These are phyloP conservation scores for Megathymus violae DNA, from an alignment of 1,140 invertebrate species.

Conservation along the genomic window DNA sequence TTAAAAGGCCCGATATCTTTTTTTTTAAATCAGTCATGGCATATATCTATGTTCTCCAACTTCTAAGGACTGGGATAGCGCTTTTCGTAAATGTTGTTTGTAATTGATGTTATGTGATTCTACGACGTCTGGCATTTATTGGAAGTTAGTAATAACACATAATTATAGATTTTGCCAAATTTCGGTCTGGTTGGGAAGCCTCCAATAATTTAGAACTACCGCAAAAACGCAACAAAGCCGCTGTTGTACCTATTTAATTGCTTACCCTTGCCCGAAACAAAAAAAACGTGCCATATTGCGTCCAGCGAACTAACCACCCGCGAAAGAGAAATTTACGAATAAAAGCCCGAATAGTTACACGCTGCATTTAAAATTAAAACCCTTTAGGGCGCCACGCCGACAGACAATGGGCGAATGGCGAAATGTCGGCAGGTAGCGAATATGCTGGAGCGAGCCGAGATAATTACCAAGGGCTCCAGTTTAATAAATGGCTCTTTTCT, in stretches of 20 bases:
- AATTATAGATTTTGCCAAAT: slow-evolving; percentile 29
- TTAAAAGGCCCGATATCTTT: too few species aligned
- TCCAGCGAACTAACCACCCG: slow-evolving; percentile 78
- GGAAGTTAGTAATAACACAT: too few species aligned
- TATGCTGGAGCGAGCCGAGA: slow-evolving; percentile 70
- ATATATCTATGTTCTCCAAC: too few species aligned
- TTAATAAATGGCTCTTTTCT: slow-evolving; percentile 82
- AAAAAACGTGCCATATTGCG: slow-evolving; percentile 80
- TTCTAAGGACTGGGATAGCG: too few species aligned
- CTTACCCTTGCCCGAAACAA: slow-evolving; percentile 68
- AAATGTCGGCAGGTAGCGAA: slow-evolving; percentile 83
- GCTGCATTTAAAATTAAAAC: slow-evolving; percentile 82
- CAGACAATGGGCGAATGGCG: slow-evolving; percentile 81
- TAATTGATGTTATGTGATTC: too few species aligned
- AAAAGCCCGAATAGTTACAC: slow-evolving; percentile 80
- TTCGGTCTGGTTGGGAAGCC: slow-evolving; percentile 5
- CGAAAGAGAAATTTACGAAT: slow-evolving; percentile 82
- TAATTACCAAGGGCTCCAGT: slow-evolving; percentile 79
- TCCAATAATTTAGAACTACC: slow-evolving; percentile 44
- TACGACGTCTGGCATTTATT: too few species aligned
- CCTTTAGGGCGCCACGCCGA: slow-evolving; percentile 83
- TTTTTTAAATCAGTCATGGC: too few species aligned
- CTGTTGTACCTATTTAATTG: slow-evolving; percentile 75
- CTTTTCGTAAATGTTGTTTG: too few species aligned
- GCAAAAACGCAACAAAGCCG: slow-evolving; percentile 65